Evolutionary conservation across 2,113 vertebrate genomes (phyloP), one percentile per base, ranked within the genome.

Genomic region (Phrynosoma platyrhinos): DNA sequence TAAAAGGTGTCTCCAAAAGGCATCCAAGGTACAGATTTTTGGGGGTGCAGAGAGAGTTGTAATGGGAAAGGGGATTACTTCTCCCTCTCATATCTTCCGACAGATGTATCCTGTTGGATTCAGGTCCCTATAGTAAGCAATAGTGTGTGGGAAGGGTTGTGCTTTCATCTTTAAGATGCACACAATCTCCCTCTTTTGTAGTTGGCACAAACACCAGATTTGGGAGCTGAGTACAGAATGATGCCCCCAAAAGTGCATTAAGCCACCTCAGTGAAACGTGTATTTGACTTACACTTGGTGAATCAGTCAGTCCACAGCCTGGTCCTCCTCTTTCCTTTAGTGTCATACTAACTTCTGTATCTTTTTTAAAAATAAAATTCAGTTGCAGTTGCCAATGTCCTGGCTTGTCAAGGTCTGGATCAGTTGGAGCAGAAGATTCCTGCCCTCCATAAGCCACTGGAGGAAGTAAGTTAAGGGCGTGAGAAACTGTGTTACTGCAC

Each of bases 351-450:
- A 62, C 3, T 12, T 25, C 8, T 4, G 0, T 78, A 71, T 62
- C 87, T 91, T 77, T 78, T 32, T 77, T 79, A 18, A 14, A 62
- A 36, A 36, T 36, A 36, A 36, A 23, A 88, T 93, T 84, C 90
- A 98, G 97, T 98, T 10, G 82, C 90, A 86, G 95, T 95, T 79
- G 97, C 96, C 79, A 98, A 98, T 5, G 87, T 89, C 42, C 79
- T 98, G 93, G 97, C 97, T 32, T 98, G 98, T 90, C 94, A 95
- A 42, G 97, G 97, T 84, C 91, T 98, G 92, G 97, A 98, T 88
- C 96, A 94, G 75, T 91, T 98, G 40, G 97, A 98, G 88, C 95
- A 97, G 86, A 98, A 95, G 94, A 97, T 98, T 89, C 97, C 97
- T 1, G 97, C 97, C 1, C 96, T 98, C 14, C 96, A 97, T 75